These are phyloP conservation scores for Meganola albula DNA, from an alignment of 2,888 invertebrate genomes.

Conservation along the genomic window DNA sequence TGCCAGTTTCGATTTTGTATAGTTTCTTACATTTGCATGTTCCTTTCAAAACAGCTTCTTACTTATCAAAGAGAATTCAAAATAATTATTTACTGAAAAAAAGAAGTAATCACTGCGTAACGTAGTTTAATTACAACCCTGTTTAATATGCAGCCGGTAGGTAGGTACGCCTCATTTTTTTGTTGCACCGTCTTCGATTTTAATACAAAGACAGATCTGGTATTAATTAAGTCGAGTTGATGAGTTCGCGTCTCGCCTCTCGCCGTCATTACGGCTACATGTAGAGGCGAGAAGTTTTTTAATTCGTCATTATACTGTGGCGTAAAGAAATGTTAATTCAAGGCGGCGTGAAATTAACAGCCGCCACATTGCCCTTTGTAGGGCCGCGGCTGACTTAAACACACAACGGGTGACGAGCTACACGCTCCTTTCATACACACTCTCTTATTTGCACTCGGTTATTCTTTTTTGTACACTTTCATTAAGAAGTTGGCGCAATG, in stretches of 20 bases:
- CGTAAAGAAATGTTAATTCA: constrained; percentile 80
- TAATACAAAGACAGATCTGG: constrained; percentile 76
- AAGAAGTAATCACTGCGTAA: too few species aligned
- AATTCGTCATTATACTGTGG: constrained; percentile 78
- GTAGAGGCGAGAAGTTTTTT: constrained; percentile 73
- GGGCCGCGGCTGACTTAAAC: constrained; percentile 70
- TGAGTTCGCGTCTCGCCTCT: constrained; percentile 59
- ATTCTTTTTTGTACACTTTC: constrained; percentile 66
- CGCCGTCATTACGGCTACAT: constrained; percentile 70
- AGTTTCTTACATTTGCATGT: too few species aligned
- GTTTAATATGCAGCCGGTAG: constrained; percentile 24
- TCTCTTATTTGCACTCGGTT: constrained; percentile 74
- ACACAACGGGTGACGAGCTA: constrained; percentile 75
- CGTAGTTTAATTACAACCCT: constrained; percentile 30
- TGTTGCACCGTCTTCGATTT: constrained; percentile 49
- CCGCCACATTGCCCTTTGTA: constrained; percentile 72
- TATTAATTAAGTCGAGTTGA: constrained; percentile 74
- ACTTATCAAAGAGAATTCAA: too few species aligned
- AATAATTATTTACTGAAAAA: too few species aligned
- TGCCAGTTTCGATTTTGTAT: too few species aligned
- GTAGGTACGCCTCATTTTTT: constrained; percentile 36
- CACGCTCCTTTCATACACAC: constrained; percentile 61
- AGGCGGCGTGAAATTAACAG: constrained; percentile 79
- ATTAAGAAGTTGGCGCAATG: constrained; percentile 56
- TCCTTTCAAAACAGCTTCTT: too few species aligned